These are phyloP conservation scores for Actinia equina DNA, from an alignment of 64 coral and sea anemone genomes.

Conservation along the genomic window DNA sequence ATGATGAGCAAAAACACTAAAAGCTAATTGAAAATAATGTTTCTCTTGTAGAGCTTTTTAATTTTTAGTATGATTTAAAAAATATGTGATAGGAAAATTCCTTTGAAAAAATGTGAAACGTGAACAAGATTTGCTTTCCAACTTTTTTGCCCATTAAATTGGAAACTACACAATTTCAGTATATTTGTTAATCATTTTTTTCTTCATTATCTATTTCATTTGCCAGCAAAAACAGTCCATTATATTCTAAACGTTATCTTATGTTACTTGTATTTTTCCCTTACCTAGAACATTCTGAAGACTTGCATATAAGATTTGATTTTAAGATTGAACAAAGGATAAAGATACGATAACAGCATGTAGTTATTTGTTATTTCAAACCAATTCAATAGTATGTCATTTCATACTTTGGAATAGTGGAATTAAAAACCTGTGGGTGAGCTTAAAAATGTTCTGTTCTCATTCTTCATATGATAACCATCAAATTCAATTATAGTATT, in stretches of 20 bases:
- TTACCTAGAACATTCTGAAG: too few relatives aligned
- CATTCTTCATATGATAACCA: neutral
- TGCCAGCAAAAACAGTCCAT: neutral
- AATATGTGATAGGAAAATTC: neutral
- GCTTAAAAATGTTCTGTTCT: neutral
- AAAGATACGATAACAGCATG: neutral
- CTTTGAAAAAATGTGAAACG: too few relatives aligned
- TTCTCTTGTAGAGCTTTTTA: too few relatives aligned
- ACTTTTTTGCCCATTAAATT: too few relatives aligned
- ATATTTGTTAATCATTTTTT: neutral
- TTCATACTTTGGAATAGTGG: neutral
- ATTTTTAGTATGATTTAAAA: too few relatives aligned
- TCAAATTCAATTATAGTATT: neutral
- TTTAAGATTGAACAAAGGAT: neutral
- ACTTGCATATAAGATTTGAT: neutral
- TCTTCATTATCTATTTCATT: neutral
- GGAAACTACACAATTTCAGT: too few relatives aligned
- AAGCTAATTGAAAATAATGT: too few relatives aligned
- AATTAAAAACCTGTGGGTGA: neutral
- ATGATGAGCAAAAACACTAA: too few relatives aligned
- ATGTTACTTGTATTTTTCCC: neutral
- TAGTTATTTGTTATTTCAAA: neutral
- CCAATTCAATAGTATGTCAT: neutral
- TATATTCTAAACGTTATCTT: neutral
- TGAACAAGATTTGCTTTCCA: too few relatives aligned